phyloP scores from a whole-genome alignment of 1,140 invertebrate species.

The Ceratina japonica region DNA sequence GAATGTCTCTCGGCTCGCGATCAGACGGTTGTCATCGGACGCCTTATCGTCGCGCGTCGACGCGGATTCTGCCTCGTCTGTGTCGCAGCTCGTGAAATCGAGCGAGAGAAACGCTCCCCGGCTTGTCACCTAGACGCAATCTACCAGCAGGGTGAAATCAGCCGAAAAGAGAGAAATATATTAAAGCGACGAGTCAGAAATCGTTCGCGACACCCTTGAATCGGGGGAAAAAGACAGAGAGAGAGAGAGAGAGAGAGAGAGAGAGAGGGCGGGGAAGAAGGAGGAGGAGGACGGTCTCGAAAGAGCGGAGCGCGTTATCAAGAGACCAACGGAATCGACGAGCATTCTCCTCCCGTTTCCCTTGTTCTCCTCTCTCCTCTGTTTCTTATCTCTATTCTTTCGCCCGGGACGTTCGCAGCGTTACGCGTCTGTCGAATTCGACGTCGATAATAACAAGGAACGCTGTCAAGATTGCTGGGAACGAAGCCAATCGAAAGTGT shows the following conservation, averaged over 20 bases:
- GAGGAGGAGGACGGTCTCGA: neutral
- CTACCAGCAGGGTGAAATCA: slow-evolving; percentile 20
- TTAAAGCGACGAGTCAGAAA: neutral
- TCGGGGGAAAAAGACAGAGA: no score
- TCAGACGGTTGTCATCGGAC: slow-evolving; percentile 14
- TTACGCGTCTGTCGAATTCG: slow-evolving; percentile 1
- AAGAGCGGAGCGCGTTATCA: neutral
- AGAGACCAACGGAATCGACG: slow-evolving; percentile 6
- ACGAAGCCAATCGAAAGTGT: slow-evolving; percentile 31
- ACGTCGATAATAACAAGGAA: slow-evolving; percentile 6
- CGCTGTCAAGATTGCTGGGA: neutral
- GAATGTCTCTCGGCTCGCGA: neutral
- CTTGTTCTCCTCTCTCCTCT: no score
- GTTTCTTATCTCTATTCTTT: neutral
- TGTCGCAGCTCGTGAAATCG: slow-evolving; percentile 23
- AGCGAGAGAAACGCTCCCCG: slow-evolving; percentile 6
- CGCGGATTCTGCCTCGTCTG: slow-evolving; percentile 18
- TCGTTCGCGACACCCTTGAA: slow-evolving; percentile 9
- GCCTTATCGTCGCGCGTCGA: slow-evolving; percentile 17
- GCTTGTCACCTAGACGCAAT: slow-evolving; percentile 29
- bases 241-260: no score
- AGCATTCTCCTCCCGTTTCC: neutral
- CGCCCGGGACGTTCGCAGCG: neutral
- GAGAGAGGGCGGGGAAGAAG: no score
- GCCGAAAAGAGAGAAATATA: slow-evolving; percentile 34